A percentile compares a stretch with the other conserved stretches of the same genome.
Evolutionary conservation across 2,113 vertebrate species (phyloP).

Genomic region (Illadopsis cleaveri): DNA sequence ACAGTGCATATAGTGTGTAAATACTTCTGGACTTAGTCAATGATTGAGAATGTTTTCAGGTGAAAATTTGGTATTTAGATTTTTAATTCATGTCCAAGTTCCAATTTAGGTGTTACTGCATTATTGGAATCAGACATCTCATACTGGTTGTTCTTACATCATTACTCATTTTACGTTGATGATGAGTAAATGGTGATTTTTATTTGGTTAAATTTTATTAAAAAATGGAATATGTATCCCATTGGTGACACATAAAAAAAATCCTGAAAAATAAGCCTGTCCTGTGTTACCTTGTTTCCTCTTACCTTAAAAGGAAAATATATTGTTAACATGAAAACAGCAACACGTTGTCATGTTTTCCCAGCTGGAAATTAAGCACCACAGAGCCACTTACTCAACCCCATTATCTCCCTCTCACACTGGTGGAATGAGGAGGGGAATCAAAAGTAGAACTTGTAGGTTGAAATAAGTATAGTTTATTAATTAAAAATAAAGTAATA

Average conservation of each 20-base stretch:
- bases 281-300: not conserved
- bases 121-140: not conserved
- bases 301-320: not conserved
- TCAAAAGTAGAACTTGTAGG: not conserved
- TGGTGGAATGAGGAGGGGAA: not conserved
- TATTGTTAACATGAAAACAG: not conserved
- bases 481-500: not conserved
- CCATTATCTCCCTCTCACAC: fast-evolving
- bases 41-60: not conserved
- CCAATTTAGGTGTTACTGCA: not conserved
- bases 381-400: not conserved
- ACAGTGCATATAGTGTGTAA: not conserved
- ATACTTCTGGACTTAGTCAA: not conserved
- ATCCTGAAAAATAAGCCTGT: not conserved
- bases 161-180: not conserved
- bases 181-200: not conserved
- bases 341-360: not conserved
- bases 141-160: not conserved
- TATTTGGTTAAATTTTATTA: not conserved
- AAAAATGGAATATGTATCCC: fast-evolving
- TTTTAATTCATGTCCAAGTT: not conserved
- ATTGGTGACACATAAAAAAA: fast-evolving
- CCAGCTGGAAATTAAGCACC: not conserved
- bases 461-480: not conserved
- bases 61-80: not conserved